A percentile compares a stretch with the other conserved stretches of the same genome.
Evolutionary conservation across 2,797 vertebrate species (phyloP).

Genomic region (Sphenopsis melanotis): DNA sequence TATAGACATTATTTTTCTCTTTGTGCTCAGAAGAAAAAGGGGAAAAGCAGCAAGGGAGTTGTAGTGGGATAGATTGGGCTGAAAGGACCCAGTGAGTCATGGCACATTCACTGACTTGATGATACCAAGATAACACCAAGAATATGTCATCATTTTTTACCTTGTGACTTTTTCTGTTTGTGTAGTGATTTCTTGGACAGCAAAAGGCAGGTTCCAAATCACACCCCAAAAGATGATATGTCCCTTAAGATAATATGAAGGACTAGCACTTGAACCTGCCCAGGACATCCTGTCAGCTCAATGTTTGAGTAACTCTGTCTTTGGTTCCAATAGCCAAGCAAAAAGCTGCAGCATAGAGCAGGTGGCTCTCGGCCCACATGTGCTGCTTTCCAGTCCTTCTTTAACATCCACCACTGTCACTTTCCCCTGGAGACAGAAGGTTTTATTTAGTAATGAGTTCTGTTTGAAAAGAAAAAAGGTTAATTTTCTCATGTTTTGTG

Average conservation of each 20-base stretch:
- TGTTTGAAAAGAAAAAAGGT: not conserved
- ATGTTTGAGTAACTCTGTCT: not conserved
- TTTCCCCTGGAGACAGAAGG: not conserved
- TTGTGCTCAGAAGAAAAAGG: not conserved
- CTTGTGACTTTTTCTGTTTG: not conserved
- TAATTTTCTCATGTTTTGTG: not conserved
- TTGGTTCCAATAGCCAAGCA: not conserved
- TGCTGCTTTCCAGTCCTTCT: not conserved
- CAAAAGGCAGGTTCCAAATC: not conserved
- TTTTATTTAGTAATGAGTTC: not conserved
- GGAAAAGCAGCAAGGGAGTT: not conserved
- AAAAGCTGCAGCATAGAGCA: not conserved
- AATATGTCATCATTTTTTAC: not conserved
- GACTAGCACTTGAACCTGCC: not conserved
- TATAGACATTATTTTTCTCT: not conserved
- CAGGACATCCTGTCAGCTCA: not conserved
- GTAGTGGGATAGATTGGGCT: not conserved
- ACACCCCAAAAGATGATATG: too few species aligned
- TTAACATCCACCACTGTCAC: not conserved
- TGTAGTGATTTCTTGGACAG: not conserved
- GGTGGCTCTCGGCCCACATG: not conserved
- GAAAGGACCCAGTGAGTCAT: not conserved
- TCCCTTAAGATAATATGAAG: not conserved
- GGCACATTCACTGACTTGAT: accelerated
- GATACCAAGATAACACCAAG: not conserved